Base-by-base conservation (phyloP, 1,140 invertebrate species). In the Saccostrea glomerata region DNA sequence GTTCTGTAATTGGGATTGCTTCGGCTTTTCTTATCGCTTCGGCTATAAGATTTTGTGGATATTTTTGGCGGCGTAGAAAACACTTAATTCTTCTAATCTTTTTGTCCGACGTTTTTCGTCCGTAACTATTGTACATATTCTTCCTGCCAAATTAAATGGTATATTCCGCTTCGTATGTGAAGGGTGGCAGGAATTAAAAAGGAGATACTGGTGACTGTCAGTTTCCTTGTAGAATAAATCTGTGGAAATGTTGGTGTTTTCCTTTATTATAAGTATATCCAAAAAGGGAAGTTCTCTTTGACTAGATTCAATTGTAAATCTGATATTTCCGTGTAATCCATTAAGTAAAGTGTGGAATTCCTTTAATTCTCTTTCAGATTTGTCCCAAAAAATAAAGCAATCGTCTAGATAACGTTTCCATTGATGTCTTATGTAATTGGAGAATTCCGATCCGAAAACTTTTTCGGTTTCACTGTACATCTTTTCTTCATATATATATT, bases 351-450 rank as follows among this genome's bases (percentile, higher is more conserved):
- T 20, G 15, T 86, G 17, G 7, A 73, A 86, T 47, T 86, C n/a
- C 13, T 0, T 13, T 54, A 86, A 86, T 3, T 70, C 63, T 47
- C 73, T n/a, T 40, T 13, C 3, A 12, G 66, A 47, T 77, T 30
- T 77, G 30, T 23, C 47, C 82, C 86, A 87, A 83, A 82, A 63
- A 56, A 87, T 63, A 20, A 87, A 40, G 63, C 86, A 87, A 20
- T 87, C 86, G 15, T 83, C 86, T 7, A 83, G 58, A 56, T 83
- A 87, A 70, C 66, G 66, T 25, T 23, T 70, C 20, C 0, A 23
- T 20, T 70, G 17, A 23, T n/a, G 11, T n/a, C 23, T 70, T n/a
- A n/a, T 70, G 11, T 70, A 70, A n/a, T 70, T 20, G 1, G 17
- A 17, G 23, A 70, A 70, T 25, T 23, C 23, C 1, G 30, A 36